These are phyloP conservation scores for Manacus vitellinus DNA, from an alignment of 2,113 vertebrate genomes.

Conservation along the genomic window DNA sequence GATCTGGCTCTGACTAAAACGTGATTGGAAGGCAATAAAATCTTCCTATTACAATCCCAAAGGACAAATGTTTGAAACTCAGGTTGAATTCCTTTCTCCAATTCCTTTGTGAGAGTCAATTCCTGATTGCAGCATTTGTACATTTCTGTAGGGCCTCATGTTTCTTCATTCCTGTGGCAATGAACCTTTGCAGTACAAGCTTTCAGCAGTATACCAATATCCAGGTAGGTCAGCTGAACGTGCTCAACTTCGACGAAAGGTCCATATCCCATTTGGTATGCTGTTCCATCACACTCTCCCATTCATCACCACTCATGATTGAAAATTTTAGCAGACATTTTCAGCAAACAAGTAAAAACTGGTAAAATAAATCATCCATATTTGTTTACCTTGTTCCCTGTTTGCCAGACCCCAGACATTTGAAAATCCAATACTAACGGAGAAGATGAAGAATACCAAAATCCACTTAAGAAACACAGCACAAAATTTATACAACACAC, in stretches of 20 bases:
- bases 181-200: conserved; percentile 25
- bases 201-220: conserved; percentile 27
- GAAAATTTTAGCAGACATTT: conserved; percentile 16
- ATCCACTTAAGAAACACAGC: neutral
- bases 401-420: neutral
- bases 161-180: conserved; percentile 13
- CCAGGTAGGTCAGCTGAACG: conserved; percentile 6
- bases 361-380: neutral
- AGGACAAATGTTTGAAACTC: conserved; percentile 29
- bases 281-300: neutral
- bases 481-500: neutral
- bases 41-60: neutral
- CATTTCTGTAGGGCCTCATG: conserved; percentile 2
- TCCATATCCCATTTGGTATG: neutral
- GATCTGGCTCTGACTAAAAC: neutral
- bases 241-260: neutral
- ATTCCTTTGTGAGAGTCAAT: neutral
- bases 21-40: neutral
- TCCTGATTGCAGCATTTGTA: conserved; percentile 31
- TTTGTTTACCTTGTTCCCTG: neutral
- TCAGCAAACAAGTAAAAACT: neutral
- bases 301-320: neutral
- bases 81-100: neutral
- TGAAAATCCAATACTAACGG: neutral
- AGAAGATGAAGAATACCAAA: neutral